Evolutionary conservation across 2,888 invertebrate species (phyloP).

Genomic region (Unio pictorum): DNA sequence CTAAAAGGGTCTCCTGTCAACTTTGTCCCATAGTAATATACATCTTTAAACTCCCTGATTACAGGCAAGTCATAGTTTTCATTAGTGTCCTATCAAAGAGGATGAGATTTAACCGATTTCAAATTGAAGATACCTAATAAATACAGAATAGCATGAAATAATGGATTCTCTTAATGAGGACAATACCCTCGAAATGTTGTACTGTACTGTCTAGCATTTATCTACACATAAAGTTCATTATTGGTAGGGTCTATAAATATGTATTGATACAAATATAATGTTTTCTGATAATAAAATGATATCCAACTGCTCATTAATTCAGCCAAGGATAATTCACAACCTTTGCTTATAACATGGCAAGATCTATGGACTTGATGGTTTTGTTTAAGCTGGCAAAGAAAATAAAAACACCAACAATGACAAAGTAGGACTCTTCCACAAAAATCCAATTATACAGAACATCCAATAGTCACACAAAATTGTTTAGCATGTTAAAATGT

Average conservation of each 20-base stretch:
- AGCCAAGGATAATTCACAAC: no score
- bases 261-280: no score
- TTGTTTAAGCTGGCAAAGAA: no score
- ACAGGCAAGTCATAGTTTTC: constrained; percentile 61
- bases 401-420: no score
- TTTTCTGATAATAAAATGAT: no score
- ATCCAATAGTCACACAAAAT: no score
- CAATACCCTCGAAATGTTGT: background rate
- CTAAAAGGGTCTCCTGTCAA: constrained; percentile 33
- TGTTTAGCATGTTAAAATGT: no score
- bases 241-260: background rate
- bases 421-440: no score
- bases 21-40: constrained; percentile 46
- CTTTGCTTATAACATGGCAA: no score
- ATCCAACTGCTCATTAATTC: no score
- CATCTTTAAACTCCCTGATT: constrained; percentile 59
- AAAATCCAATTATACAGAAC: no score
- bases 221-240: background rate
- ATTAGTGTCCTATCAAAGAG: constrained; percentile 56
- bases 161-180: background rate
- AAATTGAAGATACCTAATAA: background rate
- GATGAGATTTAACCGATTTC: background rate
- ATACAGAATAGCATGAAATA: background rate
- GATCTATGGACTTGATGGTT: no score
- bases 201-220: background rate